Evolutionary conservation across 2,888 invertebrate genomes (phyloP), one percentile per base, ranked within the genome.

Genomic region (Rambutsinella grinnellia): DNA sequence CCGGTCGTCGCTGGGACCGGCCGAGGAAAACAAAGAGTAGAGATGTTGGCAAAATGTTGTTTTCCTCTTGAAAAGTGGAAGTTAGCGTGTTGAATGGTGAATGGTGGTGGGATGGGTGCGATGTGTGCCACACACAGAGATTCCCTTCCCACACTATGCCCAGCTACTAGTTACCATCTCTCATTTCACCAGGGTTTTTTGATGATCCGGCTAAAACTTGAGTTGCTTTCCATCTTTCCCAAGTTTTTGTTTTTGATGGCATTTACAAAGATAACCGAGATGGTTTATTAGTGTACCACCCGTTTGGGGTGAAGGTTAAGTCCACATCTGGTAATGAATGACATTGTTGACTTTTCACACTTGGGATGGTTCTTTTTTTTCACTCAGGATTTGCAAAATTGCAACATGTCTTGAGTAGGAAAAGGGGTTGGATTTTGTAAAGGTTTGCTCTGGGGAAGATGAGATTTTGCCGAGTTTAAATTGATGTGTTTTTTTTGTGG

Each of bases 141-240:
- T 76, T 76, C 69, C 68, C 76, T 76, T 76, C 76, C 76, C 76
- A 76, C 76, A 76, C 76, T 69, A 76, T 69, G n/a, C n/a, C n/a
- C n/a, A n/a, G n/a, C n/a, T n/a, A n/a, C 68, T n/a, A 27, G 17
- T 56, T 61, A 54, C 61, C 67, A 75, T 75, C 74, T 75, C 74
- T 57, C 66, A 67, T 76, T 76, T 68, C 67, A 68, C 44, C 63
- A 49, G 46, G 75, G 44, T 75, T 10, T 23, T 13, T 21, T 54
- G 54, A 49, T 49, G 19, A 54, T 36, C 36, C 13, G n/a, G n/a
- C n/a, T n/a, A n/a, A n/a, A n/a, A n/a, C n/a, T n/a, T n/a, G n/a
- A n/a, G n/a, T n/a, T n/a, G n/a, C n/a, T n/a, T n/a, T n/a, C n/a
- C 36, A 8, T 13, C 47, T 61, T 27, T 60, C 15, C 26, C 26